Evolutionary conservation across 2,888 invertebrate species (phyloP).

Genomic region (Tillus elongatus): DNA sequence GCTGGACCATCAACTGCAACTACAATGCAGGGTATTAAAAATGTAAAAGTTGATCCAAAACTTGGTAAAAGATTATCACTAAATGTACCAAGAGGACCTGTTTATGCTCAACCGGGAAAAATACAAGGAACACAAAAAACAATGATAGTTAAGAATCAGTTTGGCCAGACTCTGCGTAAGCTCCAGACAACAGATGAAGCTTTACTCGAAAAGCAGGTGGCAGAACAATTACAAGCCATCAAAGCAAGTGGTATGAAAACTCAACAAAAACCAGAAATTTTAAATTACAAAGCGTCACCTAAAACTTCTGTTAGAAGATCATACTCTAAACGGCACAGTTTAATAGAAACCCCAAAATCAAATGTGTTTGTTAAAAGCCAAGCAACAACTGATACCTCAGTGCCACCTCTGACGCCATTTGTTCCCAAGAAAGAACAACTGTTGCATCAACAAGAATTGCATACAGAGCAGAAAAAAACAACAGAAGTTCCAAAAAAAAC

Average conservation of each 20-base stretch:
- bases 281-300: slow-evolving; percentile 12
- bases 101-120: slow-evolving; percentile 9
- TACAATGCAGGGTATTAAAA: slow-evolving; percentile 11
- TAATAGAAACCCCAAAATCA: too few species aligned
- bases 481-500: slow-evolving; percentile 26
- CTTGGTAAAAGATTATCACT: slow-evolving; percentile 13
- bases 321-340: too few species aligned
- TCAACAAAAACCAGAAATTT: slow-evolving; percentile 19
- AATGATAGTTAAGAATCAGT: slow-evolving; percentile 38
- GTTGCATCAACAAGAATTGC: slow-evolving; percentile 9
- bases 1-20: slow-evolving; percentile 10
- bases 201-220: slow-evolving; percentile 35
- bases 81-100: slow-evolving; percentile 12
- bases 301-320: too few species aligned
- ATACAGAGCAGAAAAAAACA: slow-evolving; percentile 12
- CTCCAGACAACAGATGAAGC: slow-evolving; percentile 34
- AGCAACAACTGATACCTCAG: neutral
- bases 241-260: slow-evolving; percentile 31
- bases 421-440: slow-evolving; percentile 12
- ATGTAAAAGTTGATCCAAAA: slow-evolving; percentile 15
- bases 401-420: slow-evolving; percentile 13
- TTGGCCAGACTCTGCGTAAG: slow-evolving; percentile 37
- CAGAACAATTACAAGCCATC: slow-evolving; percentile 40
- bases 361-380: too few species aligned
- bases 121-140: slow-evolving; percentile 34